Conservation (phyloP, 2,888 invertebrate genomes). For the Malthinus seriepunctatus region DNA sequence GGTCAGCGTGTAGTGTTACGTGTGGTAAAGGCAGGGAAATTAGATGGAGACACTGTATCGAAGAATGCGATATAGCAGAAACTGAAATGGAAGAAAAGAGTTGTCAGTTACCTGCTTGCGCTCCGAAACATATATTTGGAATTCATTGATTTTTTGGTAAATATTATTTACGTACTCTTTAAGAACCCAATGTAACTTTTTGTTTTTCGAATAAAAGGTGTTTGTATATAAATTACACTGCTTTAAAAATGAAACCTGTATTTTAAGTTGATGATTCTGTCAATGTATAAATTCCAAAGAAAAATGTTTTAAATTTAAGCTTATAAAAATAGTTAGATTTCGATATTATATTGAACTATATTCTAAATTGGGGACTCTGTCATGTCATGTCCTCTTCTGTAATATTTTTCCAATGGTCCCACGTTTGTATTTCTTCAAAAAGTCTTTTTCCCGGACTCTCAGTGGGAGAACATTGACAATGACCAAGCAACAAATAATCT, state of each 20-base stretch:
- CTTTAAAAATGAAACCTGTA: too few species aligned
- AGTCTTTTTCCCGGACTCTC: slow-evolving; percentile 60
- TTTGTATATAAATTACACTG: too few species aligned
- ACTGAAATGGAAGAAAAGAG: slow-evolving; percentile 59
- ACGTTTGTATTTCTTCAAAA: slow-evolving; percentile 58
- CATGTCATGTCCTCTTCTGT: neutral
- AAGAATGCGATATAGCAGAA: slow-evolving; percentile 52
- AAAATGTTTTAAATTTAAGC: too few species aligned
- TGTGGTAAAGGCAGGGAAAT: slow-evolving; percentile 65
- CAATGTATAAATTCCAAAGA: too few species aligned
- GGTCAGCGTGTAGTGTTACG: slow-evolving; percentile 66
- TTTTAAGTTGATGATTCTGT: neutral
- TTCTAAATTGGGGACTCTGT: too few species aligned
- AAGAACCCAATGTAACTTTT: too few species aligned
- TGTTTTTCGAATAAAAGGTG: too few species aligned
- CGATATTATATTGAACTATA: too few species aligned
- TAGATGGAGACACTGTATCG: slow-evolving; percentile 59
- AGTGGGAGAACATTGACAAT: slow-evolving; percentile 58
- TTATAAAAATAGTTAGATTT: too few species aligned
- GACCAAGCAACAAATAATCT: slow-evolving; percentile 57
- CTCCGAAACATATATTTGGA: slow-evolving; percentile 50
- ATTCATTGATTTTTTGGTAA: slow-evolving; percentile 22
- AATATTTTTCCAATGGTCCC: slow-evolving; percentile 55
- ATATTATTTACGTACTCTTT: too few species aligned
- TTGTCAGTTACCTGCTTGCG: slow-evolving; percentile 57